These are phyloP conservation scores for Meleagris gallopavo DNA, from an alignment of 2,113 vertebrate species.

Conservation along the genomic window DNA sequence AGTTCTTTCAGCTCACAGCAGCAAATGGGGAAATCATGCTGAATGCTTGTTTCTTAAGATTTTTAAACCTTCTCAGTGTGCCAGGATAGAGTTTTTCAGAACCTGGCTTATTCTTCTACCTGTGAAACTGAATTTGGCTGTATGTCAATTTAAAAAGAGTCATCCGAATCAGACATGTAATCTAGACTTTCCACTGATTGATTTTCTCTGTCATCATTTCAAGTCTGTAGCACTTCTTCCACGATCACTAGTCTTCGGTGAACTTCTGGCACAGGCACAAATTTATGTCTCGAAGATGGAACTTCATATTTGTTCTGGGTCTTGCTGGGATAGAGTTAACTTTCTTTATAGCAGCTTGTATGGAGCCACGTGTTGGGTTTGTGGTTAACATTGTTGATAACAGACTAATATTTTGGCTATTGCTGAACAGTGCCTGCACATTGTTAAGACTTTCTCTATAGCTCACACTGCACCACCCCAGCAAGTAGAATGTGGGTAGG, in stretches of 20 bases:
- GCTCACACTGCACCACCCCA: too few species aligned
- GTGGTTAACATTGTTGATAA: not conserved
- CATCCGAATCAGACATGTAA: not conserved
- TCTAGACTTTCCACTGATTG: not conserved
- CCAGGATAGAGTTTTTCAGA: not conserved
- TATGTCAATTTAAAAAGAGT: not conserved
- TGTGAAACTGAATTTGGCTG: not conserved
- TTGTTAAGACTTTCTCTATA: not conserved
- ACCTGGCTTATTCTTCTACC: not conserved
- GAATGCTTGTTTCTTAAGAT: not conserved
- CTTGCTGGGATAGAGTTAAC: not conserved
- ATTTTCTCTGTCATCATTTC: not conserved
- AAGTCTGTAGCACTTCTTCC: not conserved
- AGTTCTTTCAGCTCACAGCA: not conserved
- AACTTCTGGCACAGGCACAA: not conserved
- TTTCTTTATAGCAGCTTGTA: not conserved
- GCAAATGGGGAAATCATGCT: not conserved
- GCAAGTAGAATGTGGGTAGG: not conserved
- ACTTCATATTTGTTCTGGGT: not conserved
- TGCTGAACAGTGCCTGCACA: not conserved
- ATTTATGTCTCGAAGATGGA: not conserved
- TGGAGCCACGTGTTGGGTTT: not conserved
- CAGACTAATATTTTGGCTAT: not conserved
- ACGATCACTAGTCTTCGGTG: not conserved
- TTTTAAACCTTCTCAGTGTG: not conserved